phyloP scores from a whole-genome alignment of 2,113 vertebrate species.

The Sturnus vulgaris region DNA sequence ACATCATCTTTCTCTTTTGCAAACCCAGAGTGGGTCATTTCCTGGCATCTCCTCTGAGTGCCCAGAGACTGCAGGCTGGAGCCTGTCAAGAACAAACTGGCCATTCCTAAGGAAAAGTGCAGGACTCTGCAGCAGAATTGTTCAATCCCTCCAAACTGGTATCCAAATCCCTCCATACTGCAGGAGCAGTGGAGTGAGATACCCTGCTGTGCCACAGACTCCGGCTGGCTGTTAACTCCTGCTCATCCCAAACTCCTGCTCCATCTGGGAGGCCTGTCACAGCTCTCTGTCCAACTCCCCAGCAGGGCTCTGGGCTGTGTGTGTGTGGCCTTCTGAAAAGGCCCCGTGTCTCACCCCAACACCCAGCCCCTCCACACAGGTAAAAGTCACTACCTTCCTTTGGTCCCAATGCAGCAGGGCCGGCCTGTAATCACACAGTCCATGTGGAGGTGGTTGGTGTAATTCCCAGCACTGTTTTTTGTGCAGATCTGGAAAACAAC shows the following conservation, averaged over 20 bases:
- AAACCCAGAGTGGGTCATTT: not conserved
- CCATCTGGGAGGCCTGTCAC: not conserved
- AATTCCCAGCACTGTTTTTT: conserved; percentile 91
- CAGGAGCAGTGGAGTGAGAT: not conserved
- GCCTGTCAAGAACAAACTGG: not conserved
- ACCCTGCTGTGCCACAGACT: not conserved
- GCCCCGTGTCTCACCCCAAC: not conserved
- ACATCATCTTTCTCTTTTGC: not conserved
- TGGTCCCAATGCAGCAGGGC: conserved; percentile 97
- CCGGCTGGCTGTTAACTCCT: not conserved
- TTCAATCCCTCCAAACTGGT: not conserved
- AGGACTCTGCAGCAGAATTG: not conserved
- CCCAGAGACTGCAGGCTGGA: not conserved
- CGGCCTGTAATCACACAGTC: conserved; percentile 95
- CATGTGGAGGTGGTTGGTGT: conserved; percentile 95
- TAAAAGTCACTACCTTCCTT: conserved; percentile 85
- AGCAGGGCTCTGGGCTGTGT: not conserved
- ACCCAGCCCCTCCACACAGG: not conserved
- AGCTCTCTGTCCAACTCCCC: not conserved
- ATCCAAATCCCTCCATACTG: not conserved
- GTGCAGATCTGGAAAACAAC: conserved; percentile 86
- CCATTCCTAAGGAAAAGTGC: not conserved
- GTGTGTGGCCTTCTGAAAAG: not conserved
- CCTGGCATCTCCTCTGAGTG: not conserved
- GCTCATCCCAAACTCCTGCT: not conserved